Conservation (phyloP, 2,888 invertebrate species). For the Onchidella celtica region DNA sequence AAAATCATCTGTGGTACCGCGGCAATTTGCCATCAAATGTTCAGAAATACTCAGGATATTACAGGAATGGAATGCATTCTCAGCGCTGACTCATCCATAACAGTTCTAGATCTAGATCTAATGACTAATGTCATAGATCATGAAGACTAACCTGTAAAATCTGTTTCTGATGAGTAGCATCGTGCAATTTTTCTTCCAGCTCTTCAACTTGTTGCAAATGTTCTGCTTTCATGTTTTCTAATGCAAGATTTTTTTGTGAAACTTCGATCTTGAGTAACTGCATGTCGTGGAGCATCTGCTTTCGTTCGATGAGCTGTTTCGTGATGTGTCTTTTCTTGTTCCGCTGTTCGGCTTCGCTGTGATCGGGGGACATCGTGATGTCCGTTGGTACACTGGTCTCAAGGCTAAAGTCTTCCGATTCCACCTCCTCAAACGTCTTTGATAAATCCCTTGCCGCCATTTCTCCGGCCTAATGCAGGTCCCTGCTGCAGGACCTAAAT, state of each 20-base stretch:
- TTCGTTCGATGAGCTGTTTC: slow-evolving; percentile 77
- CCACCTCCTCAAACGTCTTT: slow-evolving; percentile 73
- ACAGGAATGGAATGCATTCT: no score
- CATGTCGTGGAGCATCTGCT: slow-evolving; percentile 78
- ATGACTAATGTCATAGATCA: no score
- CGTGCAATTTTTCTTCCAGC: slow-evolving; percentile 79
- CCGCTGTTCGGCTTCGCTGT: slow-evolving; percentile 57
- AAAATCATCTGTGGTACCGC: no score
- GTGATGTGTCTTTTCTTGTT: slow-evolving; percentile 70
- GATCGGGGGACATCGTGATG: slow-evolving; percentile 77
- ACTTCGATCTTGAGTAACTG: slow-evolving; percentile 80
- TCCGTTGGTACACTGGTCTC: slow-evolving; percentile 79
- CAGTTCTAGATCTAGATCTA: no score
- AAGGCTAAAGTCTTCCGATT: slow-evolving; percentile 77
- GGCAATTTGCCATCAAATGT: no score
- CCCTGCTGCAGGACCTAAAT: neutral
- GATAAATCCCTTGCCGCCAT: slow-evolving; percentile 74
- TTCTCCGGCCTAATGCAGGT: neutral
- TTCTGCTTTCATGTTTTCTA: slow-evolving; percentile 79
- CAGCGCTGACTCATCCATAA: no score
- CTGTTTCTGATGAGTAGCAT: slow-evolving; percentile 78
- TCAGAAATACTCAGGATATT: no score
- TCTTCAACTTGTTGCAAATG: slow-evolving; percentile 77
- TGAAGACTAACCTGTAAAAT: slow-evolving; percentile 72
- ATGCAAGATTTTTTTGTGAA: slow-evolving; percentile 77